Evolutionary conservation across 2,113 vertebrate species (phyloP).

Genomic region (Tauraco erythrolophus): DNA sequence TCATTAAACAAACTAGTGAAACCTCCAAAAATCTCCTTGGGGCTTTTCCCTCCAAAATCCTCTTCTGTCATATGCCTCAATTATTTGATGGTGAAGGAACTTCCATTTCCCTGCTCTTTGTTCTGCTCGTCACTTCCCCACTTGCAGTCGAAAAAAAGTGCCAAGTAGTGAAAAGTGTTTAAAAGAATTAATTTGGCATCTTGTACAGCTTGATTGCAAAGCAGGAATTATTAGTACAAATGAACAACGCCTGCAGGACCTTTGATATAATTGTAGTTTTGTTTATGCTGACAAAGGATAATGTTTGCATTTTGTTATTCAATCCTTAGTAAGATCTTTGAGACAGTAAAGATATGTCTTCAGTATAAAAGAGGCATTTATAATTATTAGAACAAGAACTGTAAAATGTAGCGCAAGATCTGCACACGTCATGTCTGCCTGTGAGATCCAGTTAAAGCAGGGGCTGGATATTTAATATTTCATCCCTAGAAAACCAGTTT

Average conservation of each 20-base stretch:
- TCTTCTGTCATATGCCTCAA: conserved; percentile 2
- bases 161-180: neutral
- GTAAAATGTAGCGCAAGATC: neutral
- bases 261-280: conserved; percentile 3
- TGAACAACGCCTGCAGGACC: conserved; percentile 9
- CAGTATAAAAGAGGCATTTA: neutral
- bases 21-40: neutral
- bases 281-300: conserved; percentile 3
- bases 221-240: conserved; percentile 4
- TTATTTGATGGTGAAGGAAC: neutral
- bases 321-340: neutral
- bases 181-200: conserved; percentile 43
- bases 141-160: neutral
- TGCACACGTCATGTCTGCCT: neutral
- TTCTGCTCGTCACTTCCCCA: neutral
- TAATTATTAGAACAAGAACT: neutral
- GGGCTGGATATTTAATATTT: neutral
- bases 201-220: neutral
- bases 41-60: neutral
- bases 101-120: neutral
- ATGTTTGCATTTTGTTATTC: conserved; percentile 8
- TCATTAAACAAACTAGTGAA: conserved; percentile 6
- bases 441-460: neutral
- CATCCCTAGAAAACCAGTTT: neutral
- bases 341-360: neutral